Evolutionary conservation across 2,113 vertebrate genomes (phyloP).

Genomic region (Corythoichthys intestinalis): DNA sequence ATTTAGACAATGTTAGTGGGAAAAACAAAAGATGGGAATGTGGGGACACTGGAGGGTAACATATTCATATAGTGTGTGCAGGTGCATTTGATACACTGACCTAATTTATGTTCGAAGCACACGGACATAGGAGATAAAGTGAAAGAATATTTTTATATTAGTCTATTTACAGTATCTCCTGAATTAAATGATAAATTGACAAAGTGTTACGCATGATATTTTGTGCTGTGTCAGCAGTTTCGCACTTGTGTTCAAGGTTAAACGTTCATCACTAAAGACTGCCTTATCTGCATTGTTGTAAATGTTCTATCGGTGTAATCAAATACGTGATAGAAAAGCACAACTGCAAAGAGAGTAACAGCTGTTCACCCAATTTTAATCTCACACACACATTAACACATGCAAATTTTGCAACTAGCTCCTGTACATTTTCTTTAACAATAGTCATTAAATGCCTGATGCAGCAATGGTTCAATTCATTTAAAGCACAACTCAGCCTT

Average conservation of each 20-base stretch:
- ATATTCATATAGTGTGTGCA: constrained; percentile 22
- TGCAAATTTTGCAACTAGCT: constrained; percentile 11
- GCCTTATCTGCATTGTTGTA: neutral
- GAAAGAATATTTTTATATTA: neutral
- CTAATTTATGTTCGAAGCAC: constrained; percentile 20
- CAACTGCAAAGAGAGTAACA: constrained; percentile 14
- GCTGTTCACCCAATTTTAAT: constrained; percentile 10
- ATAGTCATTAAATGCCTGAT: constrained; percentile 73
- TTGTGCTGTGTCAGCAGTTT: constrained; percentile 28
- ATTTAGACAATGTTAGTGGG: constrained; percentile 27
- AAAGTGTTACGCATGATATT: neutral
- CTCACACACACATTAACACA: constrained; percentile 5
- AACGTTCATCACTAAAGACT: constrained; percentile 8
- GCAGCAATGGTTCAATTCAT: constrained; percentile 80
- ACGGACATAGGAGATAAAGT: constrained; percentile 13
- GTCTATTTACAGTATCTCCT: too few species aligned
- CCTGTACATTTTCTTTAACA: constrained; percentile 40
- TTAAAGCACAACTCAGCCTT: constrained; percentile 74
- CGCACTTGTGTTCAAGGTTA: constrained; percentile 34
- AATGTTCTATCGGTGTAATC: neutral
- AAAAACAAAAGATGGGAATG: constrained; percentile 3
- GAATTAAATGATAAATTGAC: neutral
- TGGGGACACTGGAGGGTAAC: constrained; percentile 25
- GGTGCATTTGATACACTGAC: constrained; percentile 14
- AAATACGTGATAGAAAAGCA: constrained; percentile 7